Evolutionary conservation across 1,140 invertebrate genomes (phyloP).

Genomic region (Magallana gigas): DNA sequence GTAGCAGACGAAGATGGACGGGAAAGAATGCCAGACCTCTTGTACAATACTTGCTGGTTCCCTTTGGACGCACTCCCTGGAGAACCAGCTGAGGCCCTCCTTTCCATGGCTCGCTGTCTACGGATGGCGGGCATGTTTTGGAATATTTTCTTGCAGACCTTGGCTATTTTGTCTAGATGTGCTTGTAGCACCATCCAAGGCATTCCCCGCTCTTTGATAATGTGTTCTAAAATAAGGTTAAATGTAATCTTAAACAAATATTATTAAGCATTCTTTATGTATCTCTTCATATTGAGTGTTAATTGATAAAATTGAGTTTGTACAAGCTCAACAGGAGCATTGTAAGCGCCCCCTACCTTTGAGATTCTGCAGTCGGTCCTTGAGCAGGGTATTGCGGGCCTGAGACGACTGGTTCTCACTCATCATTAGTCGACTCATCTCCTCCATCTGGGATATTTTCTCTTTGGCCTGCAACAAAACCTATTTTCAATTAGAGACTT

Average conservation of each 20-base stretch:
- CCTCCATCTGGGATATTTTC: conserved; percentile 4
- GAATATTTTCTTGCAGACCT: conserved; percentile 38
- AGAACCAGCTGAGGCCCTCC: background rate
- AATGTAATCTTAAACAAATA: background rate
- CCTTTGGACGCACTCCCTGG: background rate
- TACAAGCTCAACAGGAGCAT: too few species aligned
- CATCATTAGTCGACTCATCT: background rate
- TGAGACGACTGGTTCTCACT: background rate
- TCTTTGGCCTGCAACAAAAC: conserved; percentile 12
- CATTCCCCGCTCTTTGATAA: conserved; percentile 27
- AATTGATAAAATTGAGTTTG: too few species aligned
- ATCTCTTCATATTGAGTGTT: too few species aligned
- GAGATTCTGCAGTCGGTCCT: background rate
- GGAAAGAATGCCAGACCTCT: background rate
- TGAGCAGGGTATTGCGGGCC: background rate
- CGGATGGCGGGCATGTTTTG: conserved; percentile 39
- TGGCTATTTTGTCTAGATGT: conserved; percentile 38
- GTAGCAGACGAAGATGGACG: background rate
- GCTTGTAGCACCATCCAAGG: conserved; percentile 44
- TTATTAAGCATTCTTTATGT: too few species aligned
- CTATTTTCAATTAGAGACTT: background rate
- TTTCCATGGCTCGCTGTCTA: conserved; percentile 5
- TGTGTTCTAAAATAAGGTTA: background rate
- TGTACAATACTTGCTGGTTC: background rate
- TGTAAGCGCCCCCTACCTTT: background rate